A percentile compares a stretch with the other conserved stretches of the same genome.
These are phyloP conservation scores for Philaenus spumarius DNA, from an alignment of 1,140 invertebrate genomes.

Conservation along the genomic window DNA sequence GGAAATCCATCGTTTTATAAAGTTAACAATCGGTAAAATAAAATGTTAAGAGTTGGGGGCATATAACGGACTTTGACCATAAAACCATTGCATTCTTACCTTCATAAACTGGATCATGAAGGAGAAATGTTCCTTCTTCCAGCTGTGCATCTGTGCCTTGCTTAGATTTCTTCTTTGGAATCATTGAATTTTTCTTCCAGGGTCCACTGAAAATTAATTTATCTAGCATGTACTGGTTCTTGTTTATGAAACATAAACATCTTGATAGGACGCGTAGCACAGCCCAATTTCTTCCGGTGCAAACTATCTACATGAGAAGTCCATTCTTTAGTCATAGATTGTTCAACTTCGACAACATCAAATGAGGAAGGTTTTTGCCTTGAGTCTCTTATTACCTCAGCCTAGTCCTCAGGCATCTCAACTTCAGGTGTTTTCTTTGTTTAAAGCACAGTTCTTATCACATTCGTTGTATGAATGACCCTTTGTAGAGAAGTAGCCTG, in stretches of 20 bases:
- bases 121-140: not conserved
- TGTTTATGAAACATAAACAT: not conserved
- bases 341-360: constrained; percentile 13
- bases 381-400: constrained; percentile 8
- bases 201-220: not conserved
- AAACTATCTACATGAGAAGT: not conserved
- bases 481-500: not conserved
- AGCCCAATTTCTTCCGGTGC: not conserved
- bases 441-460: constrained; percentile 15
- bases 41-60: too few species aligned
- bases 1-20: too few species aligned
- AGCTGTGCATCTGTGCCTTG: not conserved
- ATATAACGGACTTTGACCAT: too few species aligned
- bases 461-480: constrained; percentile 17
- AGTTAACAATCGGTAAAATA: too few species aligned
- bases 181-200: not conserved
- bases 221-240: not conserved
- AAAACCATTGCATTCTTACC: not conserved
- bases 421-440: constrained; percentile 4
- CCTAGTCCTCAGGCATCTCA: constrained; percentile 16
- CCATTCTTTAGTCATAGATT: constrained; percentile 17
- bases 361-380: constrained; percentile 23
- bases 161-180: not conserved
- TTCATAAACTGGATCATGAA: not conserved
- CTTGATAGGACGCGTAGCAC: not conserved